These are phyloP conservation scores for Philypnodon macrostomus DNA, from an alignment of 2,797 vertebrate genomes.

Conservation along the genomic window DNA sequence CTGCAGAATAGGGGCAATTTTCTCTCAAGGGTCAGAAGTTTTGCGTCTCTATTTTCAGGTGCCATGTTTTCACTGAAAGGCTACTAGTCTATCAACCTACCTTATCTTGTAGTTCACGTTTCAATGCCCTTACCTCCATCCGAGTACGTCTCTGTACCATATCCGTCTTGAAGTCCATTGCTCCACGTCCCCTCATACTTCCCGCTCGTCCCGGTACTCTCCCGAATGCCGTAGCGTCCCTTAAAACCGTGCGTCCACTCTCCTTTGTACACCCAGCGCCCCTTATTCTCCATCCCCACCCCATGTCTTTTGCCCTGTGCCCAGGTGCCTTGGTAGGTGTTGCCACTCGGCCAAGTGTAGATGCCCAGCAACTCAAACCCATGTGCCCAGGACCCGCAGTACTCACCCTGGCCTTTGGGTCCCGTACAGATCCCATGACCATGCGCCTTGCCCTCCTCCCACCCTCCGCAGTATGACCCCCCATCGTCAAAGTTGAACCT, in stretches of 20 bases:
- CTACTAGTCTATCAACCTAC: too few species aligned
- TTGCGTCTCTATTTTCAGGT: too few species aligned
- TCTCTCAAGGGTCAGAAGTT: too few species aligned
- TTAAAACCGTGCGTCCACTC: conserved; percentile 99
- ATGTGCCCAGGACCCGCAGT: conserved; percentile 95
- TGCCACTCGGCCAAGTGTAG: conserved; percentile 99
- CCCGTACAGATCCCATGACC: conserved; percentile 98
- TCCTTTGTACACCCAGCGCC: conserved; percentile 97
- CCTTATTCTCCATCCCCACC: conserved; percentile 95
- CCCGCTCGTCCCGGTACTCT: conserved; percentile 91
- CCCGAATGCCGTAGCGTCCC: conserved; percentile 94
- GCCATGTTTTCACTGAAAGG: too few species aligned
- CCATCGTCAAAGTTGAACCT: conserved; percentile 99
- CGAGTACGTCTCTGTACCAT: conserved; percentile 97
- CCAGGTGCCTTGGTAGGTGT: conserved; percentile 99
- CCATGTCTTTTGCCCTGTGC: conserved; percentile 98
- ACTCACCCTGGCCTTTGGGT: conserved; percentile 98
- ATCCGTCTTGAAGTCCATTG: conserved; percentile 97
- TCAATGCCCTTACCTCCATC: conserved; percentile 88
- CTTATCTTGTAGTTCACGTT: too few species aligned
- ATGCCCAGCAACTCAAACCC: conserved; percentile 97
- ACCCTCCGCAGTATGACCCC: conserved; percentile 99
- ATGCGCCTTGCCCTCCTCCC: conserved; percentile 99
- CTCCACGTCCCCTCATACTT: conserved; percentile 98
- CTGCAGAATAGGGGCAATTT: too few species aligned